phyloP scores from a whole-genome alignment of 2,797 vertebrate genomes.

The Passerculus sandwichensis region DNA sequence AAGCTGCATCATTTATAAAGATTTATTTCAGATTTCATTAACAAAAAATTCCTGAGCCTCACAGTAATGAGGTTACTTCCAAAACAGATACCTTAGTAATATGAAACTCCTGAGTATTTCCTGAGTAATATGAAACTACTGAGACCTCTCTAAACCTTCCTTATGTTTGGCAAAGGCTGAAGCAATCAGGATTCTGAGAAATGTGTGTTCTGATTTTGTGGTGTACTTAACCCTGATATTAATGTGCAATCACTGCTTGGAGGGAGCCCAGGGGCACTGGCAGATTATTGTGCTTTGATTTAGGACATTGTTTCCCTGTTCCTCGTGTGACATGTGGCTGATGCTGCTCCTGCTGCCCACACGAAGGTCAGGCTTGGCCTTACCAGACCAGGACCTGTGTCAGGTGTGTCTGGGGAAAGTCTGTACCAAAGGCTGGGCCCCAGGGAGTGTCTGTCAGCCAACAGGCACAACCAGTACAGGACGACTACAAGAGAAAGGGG shows the following conservation, averaged over 20 bases:
- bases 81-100: background rate
- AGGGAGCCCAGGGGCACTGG: background rate
- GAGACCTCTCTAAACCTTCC: background rate
- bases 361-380: background rate
- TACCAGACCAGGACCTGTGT: background rate
- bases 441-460: background rate
- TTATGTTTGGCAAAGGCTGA: background rate
- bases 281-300: background rate
- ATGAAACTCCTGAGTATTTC: background rate
- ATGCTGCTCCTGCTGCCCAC: background rate
- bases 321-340: fast-evolving
- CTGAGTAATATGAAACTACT: background rate
- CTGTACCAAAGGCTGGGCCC: background rate
- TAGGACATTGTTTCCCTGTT: fast-evolving
- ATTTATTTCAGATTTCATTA: slow-evolving; percentile 54
- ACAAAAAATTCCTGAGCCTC: slow-evolving; percentile 16
- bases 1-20: slow-evolving; percentile 33
- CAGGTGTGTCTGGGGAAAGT: background rate
- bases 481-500: background rate
- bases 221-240: background rate
- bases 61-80: slow-evolving; percentile 8
- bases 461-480: background rate
- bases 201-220: background rate
- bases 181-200: background rate
- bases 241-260: background rate